Base-by-base conservation (phyloP, 1,140 invertebrate genomes). In the Branchinecta lynchi region DNA sequence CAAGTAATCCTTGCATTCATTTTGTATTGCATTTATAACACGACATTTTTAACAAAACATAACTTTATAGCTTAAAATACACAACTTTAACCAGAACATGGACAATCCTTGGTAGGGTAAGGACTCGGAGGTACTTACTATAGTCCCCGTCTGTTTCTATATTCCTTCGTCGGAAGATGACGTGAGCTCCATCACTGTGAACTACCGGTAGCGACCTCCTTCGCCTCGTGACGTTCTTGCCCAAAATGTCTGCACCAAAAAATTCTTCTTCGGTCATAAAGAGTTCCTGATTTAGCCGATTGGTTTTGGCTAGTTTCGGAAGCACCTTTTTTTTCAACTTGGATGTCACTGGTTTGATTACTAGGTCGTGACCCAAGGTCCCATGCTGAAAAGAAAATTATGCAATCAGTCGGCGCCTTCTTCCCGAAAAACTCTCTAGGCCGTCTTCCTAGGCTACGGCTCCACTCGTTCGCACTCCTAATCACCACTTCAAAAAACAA, bases 281-380 rank as follows among this genome's bases (percentile, higher is more conserved):
- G 82, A 87, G 84, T 79, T 89, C 87, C 75, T 91, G 87, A 75
- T 90, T 87, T 71, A 84, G 83, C 17, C 73, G 81, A 80, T 51
- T 82, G 80, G 43, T 66, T 17, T 66, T 45, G n/a, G 69, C 12
- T 72, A 71, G 68, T 45, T 70, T 71, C 17, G 67, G 69, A 12
- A 45, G 44, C 7, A 73, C 66, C 20, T 74, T 73, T 69, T 81
- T 80, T 44, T 77, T 75, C 74, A 89, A 79, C 65, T 84, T 81
- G 70, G 86, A 80, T 44, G 91, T 90, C 69, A 93, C 81, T 70
- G 92, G 90, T 75, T 88, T 85, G 75, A 94, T 91, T 69, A 93
- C 87, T 74, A 93, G 78, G 75, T 92, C 87, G 76, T 89, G 84
- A 70, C 91, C 91, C 72, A 95, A 92, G 71, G 90, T 92, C 72